Base-by-base conservation (phyloP, 2,797 vertebrate species). In the Bryconaethiops microstoma region DNA sequence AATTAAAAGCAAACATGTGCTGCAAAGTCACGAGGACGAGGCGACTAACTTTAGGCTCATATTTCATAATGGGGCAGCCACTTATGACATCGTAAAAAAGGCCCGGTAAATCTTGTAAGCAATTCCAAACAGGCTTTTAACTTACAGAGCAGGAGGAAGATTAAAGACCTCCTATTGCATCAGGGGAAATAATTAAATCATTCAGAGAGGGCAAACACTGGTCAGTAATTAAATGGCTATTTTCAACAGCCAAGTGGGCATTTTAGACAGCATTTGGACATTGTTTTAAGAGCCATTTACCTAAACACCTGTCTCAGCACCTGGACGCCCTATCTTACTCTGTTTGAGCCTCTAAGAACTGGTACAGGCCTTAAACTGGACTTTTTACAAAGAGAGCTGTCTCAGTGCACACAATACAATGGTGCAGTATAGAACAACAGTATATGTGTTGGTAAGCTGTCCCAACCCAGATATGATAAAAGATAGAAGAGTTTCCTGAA, bases 51-150 rank as follows among this genome's bases (percentile, higher is more conserved):
- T 92, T 91, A 90, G 88, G 84, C 86, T 78, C 79, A 86, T 90
- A 91, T 91, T 90, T 93, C 88, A 85, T 83, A 85, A 84, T 88
- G 88, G 90, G 90, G 85, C 87, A 85, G 86, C 68, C 87, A 87
- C 91, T 93, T 91, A 91, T 90, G 88, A 86, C 80, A 76, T 72
- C 77, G 83, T 92, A 92, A 91, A 93, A 93, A 92, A 90, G 84
- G 19, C 55, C 81, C 86, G 88, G 83, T 92, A 92, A 90, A 88
- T 90, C 87, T 86, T 77, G 74, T 82, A 86, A 70, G 81, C 86
- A 87, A 88, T 86, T 87, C 89, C 90, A 89, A 88, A 87, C 78
- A 57, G 59, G 82, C 86, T 80, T 81, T 88, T 69, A 86, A 78
- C 76, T 72, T 67, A 64, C 62, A 64, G 62, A 59, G 29, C 76